Evolutionary conservation across 1,140 invertebrate species (phyloP).

Genomic region (Drosophila sechellia): DNA sequence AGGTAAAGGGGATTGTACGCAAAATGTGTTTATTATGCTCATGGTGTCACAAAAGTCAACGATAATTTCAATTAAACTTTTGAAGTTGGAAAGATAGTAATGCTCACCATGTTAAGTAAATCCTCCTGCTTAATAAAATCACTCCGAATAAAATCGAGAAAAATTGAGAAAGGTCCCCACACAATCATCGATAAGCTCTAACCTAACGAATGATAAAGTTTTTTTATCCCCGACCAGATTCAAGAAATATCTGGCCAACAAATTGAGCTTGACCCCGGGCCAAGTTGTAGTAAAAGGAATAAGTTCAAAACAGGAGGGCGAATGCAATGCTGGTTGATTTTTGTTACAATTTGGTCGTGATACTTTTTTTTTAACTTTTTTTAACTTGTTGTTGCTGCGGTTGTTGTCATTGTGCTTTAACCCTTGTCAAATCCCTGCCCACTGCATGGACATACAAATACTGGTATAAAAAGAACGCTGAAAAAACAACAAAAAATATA

Average conservation of each 20-base stretch:
- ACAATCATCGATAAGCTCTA: slow-evolving; percentile 25
- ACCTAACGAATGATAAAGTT: slow-evolving; percentile 7
- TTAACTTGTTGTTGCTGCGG: slow-evolving; percentile 22
- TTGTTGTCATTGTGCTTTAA: slow-evolving; percentile 51
- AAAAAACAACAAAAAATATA: background rate
- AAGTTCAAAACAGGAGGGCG: slow-evolving; percentile 18
- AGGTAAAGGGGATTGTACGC: background rate
- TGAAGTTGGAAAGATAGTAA: too few relatives aligned
- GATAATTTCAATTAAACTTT: too few relatives aligned
- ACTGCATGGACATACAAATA: slow-evolving; percentile 12
- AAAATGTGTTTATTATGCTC: too few relatives aligned
- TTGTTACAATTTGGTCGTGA: slow-evolving; percentile 48
- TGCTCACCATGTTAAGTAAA: too few relatives aligned
- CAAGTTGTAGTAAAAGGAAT: slow-evolving; percentile 21
- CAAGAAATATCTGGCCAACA: slow-evolving; percentile 21
- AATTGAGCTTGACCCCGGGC: slow-evolving; percentile 38
- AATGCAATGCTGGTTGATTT: slow-evolving; percentile 38
- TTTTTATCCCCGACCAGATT: slow-evolving; percentile 25
- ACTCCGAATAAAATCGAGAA: background rate
- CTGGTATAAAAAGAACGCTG: background rate
- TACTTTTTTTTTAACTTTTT: slow-evolving; percentile 5
- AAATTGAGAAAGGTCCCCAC: slow-evolving; percentile 9
- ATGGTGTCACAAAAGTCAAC: background rate
- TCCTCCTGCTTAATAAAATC: background rate
- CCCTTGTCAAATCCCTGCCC: slow-evolving; percentile 50